phyloP scores from a whole-genome alignment of 2,797 vertebrate genomes.

The Sylvilagus floridanus region DNA sequence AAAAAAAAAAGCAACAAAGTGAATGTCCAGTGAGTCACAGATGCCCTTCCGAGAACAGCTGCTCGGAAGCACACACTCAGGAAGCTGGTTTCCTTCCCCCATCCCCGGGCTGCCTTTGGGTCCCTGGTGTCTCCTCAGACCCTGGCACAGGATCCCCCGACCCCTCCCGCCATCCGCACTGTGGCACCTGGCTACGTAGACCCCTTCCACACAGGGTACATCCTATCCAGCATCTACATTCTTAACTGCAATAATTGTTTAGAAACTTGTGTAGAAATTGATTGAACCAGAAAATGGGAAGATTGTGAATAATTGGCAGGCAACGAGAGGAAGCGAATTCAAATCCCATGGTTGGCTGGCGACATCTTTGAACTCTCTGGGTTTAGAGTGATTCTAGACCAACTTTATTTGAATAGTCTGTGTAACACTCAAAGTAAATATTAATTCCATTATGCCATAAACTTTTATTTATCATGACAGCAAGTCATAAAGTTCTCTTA shows the following conservation, averaged over 20 bases:
- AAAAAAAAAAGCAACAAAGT: conserved; percentile 24
- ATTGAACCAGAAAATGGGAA: background rate
- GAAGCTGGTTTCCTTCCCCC: background rate
- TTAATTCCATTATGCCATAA: conserved; percentile 88
- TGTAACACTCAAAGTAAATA: conserved; percentile 86
- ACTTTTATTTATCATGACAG: conserved; percentile 87
- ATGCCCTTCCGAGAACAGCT: background rate
- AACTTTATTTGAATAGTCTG: conserved; percentile 83
- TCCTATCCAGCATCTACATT: background rate
- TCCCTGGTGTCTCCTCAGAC: fast-evolving
- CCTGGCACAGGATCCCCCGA: background rate
- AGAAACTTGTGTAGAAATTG: background rate
- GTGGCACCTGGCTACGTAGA: fast-evolving
- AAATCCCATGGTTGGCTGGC: background rate
- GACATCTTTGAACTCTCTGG: background rate
- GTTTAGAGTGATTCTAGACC: conserved; percentile 71
- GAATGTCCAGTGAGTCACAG: background rate
- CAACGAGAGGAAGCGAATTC: background rate
- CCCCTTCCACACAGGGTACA: fast-evolving
- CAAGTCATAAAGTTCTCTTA: conserved; percentile 85
- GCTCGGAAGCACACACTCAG: background rate
- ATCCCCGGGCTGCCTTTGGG: background rate
- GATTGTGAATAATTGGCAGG: conserved; percentile 43
- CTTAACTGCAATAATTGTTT: background rate
- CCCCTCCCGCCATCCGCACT: fast-evolving